Evolutionary conservation across 2,888 invertebrate genomes (phyloP).

Genomic region (Anoplius nigerrimus): DNA sequence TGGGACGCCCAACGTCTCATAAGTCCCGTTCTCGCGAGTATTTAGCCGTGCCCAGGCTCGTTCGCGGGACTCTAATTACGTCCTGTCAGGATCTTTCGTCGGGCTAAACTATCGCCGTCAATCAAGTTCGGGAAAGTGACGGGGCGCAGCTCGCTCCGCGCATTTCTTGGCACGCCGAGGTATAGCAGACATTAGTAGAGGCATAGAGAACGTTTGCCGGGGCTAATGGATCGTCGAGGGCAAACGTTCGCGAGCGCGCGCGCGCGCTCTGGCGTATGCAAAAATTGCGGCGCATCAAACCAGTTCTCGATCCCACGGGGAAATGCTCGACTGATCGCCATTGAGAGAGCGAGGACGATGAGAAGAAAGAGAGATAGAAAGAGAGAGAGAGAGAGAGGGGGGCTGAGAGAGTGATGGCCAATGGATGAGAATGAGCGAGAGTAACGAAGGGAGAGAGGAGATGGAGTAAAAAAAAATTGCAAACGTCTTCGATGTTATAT

Average conservation of each 20-base stretch:
- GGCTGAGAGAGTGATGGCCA: neutral
- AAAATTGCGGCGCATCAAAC: slow-evolving; percentile 32
- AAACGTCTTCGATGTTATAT: slow-evolving; percentile 62
- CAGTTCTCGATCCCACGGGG: slow-evolving; percentile 42
- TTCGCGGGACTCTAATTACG: no score
- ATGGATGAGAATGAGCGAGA: slow-evolving; percentile 9
- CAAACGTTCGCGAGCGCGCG: neutral
- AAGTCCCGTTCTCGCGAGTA: no score
- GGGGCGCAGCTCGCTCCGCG: no score
- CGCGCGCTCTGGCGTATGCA: slow-evolving; percentile 10
- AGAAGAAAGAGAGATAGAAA: neutral
- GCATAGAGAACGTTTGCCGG: neutral
- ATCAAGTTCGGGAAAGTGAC: no score
- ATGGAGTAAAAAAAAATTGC: slow-evolving; percentile 56
- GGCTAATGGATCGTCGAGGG: neutral
- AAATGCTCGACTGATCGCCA: slow-evolving; percentile 33
- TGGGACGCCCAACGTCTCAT: no score
- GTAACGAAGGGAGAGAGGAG: slow-evolving; percentile 15
- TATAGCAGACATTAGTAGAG: no score
- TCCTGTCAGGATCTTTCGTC: no score
- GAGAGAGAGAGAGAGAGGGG: slow-evolving; percentile 20
- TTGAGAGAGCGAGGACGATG: neutral
- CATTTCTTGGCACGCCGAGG: no score
- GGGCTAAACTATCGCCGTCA: no score
- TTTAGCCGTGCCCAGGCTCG: no score